These are phyloP conservation scores for Petromus typicus DNA, from an alignment of 2,113 vertebrate species.

Conservation along the genomic window DNA sequence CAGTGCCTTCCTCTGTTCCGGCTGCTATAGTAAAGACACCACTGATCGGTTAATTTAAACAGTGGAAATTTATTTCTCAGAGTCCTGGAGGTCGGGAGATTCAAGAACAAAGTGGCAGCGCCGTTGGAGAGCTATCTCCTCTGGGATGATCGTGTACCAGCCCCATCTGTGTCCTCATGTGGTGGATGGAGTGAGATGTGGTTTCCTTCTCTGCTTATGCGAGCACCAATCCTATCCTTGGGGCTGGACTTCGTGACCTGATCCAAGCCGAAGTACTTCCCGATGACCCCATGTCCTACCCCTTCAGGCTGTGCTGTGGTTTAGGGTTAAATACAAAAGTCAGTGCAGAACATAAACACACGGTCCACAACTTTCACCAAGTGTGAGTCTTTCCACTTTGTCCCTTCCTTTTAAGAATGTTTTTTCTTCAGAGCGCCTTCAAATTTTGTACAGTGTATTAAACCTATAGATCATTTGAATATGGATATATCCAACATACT, in stretches of 20 bases:
- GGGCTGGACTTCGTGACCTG: neutral
- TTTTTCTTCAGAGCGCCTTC: neutral
- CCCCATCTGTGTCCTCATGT: neutral
- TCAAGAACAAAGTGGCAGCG: neutral
- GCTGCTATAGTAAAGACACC: neutral
- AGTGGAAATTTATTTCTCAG: neutral
- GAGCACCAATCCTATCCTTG: neutral
- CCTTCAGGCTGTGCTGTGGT: neutral
- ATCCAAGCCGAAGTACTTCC: neutral
- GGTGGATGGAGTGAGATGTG: neutral
- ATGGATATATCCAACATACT: neutral
- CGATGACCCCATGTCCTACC: neutral
- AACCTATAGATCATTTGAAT: neutral
- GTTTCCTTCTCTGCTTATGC: neutral
- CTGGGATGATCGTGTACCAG: neutral
- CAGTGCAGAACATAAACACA: neutral
- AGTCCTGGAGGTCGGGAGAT: neutral
- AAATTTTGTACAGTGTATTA: too few relatives aligned
- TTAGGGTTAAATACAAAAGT: neutral
- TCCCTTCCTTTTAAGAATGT: neutral
- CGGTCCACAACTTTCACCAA: neutral
- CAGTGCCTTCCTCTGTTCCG: neutral
- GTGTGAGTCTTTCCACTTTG: neutral
- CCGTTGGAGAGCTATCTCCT: neutral
- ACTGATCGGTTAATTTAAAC: neutral